Percentiles rank a stretch among this genome's conserved stretches.
Conservation (phyloP, 2,113 vertebrate genomes). For the Plectropomus leopardus region DNA sequence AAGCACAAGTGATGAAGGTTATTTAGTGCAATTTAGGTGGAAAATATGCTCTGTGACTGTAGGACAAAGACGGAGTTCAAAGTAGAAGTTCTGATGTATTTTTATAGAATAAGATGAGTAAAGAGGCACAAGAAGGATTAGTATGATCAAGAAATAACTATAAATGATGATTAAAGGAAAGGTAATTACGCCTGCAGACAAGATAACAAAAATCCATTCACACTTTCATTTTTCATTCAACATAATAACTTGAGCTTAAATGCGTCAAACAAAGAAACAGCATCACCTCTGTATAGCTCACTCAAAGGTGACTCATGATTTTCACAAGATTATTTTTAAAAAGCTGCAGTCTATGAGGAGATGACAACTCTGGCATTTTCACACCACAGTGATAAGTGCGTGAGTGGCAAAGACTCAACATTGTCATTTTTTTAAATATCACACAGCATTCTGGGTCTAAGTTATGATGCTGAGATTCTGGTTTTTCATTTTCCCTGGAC, state of each 20-base stretch:
- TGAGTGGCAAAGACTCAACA: background rate
- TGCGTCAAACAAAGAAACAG: slow-evolving; percentile 23
- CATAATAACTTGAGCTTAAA: background rate
- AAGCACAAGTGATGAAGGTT: slow-evolving; percentile 29
- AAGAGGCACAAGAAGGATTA: background rate
- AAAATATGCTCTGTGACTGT: background rate
- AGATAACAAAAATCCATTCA: background rate
- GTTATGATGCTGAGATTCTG: slow-evolving; percentile 1
- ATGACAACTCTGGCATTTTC: slow-evolving; percentile 35
- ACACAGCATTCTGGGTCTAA: background rate
- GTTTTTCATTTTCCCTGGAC: slow-evolving; percentile 1
- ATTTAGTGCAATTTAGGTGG: slow-evolving; percentile 9
- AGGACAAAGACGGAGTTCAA: slow-evolving; percentile 2
- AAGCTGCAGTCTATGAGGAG: background rate
- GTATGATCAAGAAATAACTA: background rate
- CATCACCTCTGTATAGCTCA: background rate
- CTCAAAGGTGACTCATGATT: slow-evolving; percentile 34
- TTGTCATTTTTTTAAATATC: slow-evolving; percentile 15
- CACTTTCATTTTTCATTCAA: slow-evolving; percentile 4
- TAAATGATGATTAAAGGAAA: slow-evolving; percentile 26
- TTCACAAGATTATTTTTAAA: background rate
- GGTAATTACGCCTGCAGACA: background rate
- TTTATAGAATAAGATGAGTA: no score
- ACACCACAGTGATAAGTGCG: background rate
- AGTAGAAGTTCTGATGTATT: background rate